These are phyloP conservation scores for Calyptomena viridis DNA, from an alignment of 2,113 vertebrate genomes.

Conservation along the genomic window DNA sequence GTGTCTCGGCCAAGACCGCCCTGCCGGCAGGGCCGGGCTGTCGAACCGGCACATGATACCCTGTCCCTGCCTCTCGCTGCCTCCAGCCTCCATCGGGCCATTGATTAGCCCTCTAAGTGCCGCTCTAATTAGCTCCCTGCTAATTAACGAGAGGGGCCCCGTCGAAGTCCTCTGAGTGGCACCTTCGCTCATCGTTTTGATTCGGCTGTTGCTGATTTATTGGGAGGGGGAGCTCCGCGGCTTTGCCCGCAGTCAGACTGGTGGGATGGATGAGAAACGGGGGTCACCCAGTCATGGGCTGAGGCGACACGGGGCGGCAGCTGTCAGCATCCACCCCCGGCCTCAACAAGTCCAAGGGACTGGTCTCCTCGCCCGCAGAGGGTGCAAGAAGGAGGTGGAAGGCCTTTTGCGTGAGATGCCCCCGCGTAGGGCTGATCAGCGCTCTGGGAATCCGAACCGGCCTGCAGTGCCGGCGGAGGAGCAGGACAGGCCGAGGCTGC, in stretches of 20 bases:
- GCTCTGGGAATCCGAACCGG: not conserved
- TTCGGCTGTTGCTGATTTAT: conserved; percentile 8
- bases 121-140: conserved; percentile 84
- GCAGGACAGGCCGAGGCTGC: not conserved
- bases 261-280: not conserved
- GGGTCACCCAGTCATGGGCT: not conserved
- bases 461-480: too few relatives aligned
- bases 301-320: not conserved
- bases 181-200: conserved; percentile 79
- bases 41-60: not conserved
- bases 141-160: conserved; percentile 81
- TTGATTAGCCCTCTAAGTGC: conserved; percentile 86
- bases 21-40: not conserved
- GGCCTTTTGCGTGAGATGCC: not conserved
- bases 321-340: not conserved
- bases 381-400: not conserved
- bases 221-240: not conserved
- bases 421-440: not conserved
- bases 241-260: not conserved
- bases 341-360: not conserved
- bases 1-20: not conserved
- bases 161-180: conserved; percentile 76
- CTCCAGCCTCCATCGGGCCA: conserved; percentile 79
- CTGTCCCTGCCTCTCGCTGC: conserved; percentile 60
- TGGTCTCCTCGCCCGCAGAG: not conserved